These are phyloP conservation scores for Drosophila tristis DNA, from an alignment of 1,140 invertebrate genomes.

Conservation along the genomic window DNA sequence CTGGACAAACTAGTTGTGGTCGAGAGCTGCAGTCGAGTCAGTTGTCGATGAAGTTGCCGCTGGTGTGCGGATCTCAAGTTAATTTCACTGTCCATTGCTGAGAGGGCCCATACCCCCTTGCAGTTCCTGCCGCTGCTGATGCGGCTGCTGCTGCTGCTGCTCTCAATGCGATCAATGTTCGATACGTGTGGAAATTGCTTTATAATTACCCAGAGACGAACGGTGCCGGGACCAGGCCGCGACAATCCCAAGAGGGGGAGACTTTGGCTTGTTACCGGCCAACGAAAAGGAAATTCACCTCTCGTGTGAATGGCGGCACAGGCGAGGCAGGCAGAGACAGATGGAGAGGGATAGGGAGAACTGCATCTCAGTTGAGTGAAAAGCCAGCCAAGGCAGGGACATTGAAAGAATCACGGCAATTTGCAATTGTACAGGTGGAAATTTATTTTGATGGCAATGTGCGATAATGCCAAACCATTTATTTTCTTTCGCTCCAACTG, in stretches of 20 bases:
- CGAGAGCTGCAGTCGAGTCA: too few relatives aligned
- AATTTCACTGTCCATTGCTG: slow-evolving; percentile 52
- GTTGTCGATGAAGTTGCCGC: slow-evolving; percentile 1
- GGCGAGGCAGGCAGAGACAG: neutral
- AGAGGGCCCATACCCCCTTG: slow-evolving; percentile 24
- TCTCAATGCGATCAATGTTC: slow-evolving; percentile 74
- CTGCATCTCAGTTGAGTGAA: slow-evolving; percentile 60
- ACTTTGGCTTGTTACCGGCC: slow-evolving; percentile 41
- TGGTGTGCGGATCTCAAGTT: slow-evolving; percentile 34
- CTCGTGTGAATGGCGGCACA: slow-evolving; percentile 30
- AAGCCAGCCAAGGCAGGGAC: slow-evolving; percentile 35
- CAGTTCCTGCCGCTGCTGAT: neutral
- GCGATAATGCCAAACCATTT: slow-evolving; percentile 77
- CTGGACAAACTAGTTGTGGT: slow-evolving; percentile 55
- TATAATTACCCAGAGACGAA: slow-evolving; percentile 62
- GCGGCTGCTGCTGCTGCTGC: slow-evolving; percentile 16
- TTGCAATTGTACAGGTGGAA: slow-evolving; percentile 81
- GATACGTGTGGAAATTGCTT: slow-evolving; percentile 79
- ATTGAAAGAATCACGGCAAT: slow-evolving; percentile 71
- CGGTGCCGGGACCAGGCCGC: slow-evolving; percentile 6
- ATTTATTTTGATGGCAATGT: slow-evolving; percentile 78
- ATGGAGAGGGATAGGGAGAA: neutral
- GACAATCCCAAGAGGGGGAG: slow-evolving; percentile 31
- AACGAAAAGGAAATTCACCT: slow-evolving; percentile 68
- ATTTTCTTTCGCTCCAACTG: slow-evolving; percentile 46